Evolutionary conservation across 2,113 vertebrate genomes (phyloP), one percentile per base, ranked within the genome.

Genomic region (Bos javanicus): DNA sequence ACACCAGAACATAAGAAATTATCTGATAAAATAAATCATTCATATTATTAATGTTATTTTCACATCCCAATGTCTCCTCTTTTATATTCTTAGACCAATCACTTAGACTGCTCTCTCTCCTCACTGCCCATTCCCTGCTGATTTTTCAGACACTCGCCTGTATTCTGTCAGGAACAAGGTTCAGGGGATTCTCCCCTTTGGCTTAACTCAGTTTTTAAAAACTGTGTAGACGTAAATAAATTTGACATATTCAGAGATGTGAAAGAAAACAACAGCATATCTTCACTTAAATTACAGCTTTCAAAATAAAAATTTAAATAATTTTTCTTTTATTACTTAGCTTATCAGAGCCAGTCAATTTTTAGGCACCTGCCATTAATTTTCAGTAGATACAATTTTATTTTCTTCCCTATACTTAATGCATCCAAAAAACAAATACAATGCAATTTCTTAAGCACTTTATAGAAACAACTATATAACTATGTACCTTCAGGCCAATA

Each of bases 401-500:
- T 98, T 92, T 96, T 96, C 98, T 92, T 97, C 71, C 43, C 36
- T 12, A 64, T 92, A 98, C 71, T 96, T 90, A 97, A 97, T 97
- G 92, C 15, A 60, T 88, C 91, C 87, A 96, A 97, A 97, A 97
- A 97, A 85, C 33, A 97, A 98, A 93, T 54, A 94, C 98, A 91
- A 97, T 92, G 11, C 56, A 48, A 94, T 36, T 97, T 46, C 87
- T 97, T 96, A 82, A 95, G 67, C 87, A 6, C 90, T 93, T 97
- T 96, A 76, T 95, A 90, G 26, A 78, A 98, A 96, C 71, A 80
- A 88, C 23, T 96, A 89, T 91, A 96, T 36, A 36, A 89, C 80
- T 96, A 98, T 43, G 86, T 78, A 97, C 46, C 43, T 95, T 64
- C 52, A 92, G 56, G 76, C 87, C 98, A 89, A 60, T 10, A 81